phyloP scores from a whole-genome alignment of 1,140 invertebrate species.

The Drusus annulatus region DNA sequence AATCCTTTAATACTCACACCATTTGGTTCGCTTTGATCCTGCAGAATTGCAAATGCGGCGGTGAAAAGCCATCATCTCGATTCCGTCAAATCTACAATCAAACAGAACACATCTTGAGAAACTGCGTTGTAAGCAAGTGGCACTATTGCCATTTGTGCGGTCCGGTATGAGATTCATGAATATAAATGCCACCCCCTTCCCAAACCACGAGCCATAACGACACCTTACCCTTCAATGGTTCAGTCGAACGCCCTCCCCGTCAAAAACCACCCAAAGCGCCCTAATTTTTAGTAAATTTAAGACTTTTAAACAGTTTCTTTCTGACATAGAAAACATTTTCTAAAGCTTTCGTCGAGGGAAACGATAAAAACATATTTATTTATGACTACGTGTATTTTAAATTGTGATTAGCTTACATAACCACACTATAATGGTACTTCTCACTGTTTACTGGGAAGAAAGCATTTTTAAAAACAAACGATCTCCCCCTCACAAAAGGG shows the following conservation, averaged over 20 bases:
- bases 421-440: too few relatives aligned
- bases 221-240: not conserved
- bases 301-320: constrained; percentile 10
- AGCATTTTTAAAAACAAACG: too few relatives aligned
- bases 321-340: too few relatives aligned
- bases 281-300: constrained; percentile 21
- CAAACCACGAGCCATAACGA: constrained; percentile 13
- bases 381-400: too few relatives aligned
- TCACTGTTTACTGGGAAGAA: too few relatives aligned
- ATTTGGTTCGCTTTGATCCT: not conserved
- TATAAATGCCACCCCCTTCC: constrained; percentile 48
- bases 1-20: too few relatives aligned
- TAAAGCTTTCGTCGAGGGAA: too few relatives aligned
- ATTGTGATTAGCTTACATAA: too few relatives aligned
- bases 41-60: not conserved
- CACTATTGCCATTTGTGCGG: not conserved
- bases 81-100: not conserved
- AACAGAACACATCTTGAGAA: constrained; percentile 19
- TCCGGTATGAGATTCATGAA: constrained; percentile 55
- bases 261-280: not conserved
- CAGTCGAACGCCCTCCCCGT: not conserved
- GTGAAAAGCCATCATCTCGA: not conserved
- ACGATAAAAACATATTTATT: too few relatives aligned
- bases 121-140: constrained; percentile 22
- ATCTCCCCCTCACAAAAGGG: too few relatives aligned